Evolutionary conservation across 2,797 vertebrate species (phyloP).

Genomic region (Paguma larvata): DNA sequence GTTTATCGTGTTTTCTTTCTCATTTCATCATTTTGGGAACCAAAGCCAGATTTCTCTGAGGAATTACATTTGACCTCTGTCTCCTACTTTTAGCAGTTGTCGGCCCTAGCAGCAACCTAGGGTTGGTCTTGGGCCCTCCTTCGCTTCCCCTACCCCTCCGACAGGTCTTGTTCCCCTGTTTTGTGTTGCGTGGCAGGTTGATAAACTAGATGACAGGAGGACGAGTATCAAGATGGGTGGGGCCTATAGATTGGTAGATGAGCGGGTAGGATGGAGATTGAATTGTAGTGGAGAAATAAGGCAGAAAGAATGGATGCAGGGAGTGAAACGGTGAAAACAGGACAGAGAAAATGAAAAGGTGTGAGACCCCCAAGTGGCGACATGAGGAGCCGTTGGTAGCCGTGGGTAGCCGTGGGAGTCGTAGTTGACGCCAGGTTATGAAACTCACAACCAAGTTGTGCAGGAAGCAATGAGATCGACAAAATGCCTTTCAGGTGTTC

Average conservation of each 20-base stretch:
- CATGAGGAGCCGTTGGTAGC: background rate
- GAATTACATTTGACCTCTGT: background rate
- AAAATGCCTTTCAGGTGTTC: background rate
- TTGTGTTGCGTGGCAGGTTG: background rate
- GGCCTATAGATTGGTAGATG: background rate
- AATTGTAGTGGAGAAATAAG: background rate
- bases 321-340: background rate
- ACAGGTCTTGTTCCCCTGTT: background rate
- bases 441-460: background rate
- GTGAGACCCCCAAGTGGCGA: fast-evolving
- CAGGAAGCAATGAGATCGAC: background rate
- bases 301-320: background rate
- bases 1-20: background rate
- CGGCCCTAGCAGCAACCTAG: background rate
- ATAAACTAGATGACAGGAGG: background rate
- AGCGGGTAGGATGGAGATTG: background rate
- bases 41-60: conserved; percentile 30
- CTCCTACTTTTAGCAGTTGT: background rate
- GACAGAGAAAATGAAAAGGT: background rate
- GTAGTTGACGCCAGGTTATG: background rate
- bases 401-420: background rate
- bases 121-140: background rate
- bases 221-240: background rate
- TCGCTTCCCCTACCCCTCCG: background rate
- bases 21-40: conserved; percentile 16